phyloP scores from a whole-genome alignment of 2,888 invertebrate genomes.

The Argyresthia albistria region DNA sequence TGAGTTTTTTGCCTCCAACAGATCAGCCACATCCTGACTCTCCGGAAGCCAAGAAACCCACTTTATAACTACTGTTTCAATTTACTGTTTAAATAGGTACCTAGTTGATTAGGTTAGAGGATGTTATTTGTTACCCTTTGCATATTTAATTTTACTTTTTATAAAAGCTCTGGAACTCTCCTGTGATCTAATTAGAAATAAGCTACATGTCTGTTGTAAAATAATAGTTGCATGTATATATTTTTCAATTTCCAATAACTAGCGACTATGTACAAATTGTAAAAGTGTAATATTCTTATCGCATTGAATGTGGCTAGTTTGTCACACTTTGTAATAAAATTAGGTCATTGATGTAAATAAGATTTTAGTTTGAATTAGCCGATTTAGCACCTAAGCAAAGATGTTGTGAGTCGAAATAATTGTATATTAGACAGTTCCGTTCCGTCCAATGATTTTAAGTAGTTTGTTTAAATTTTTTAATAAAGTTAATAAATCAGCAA shows the following conservation, averaged over 20 bases:
- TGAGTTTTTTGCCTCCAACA: slow-evolving; percentile 13
- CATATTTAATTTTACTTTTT: slow-evolving; percentile 21
- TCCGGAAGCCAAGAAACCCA: slow-evolving; percentile 65
- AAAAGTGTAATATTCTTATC: neutral
- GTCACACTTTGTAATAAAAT: neutral
- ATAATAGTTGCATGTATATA: slow-evolving; percentile 11
- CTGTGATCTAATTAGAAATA: slow-evolving; percentile 57
- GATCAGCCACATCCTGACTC: slow-evolving; percentile 63
- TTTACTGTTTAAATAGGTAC: slow-evolving; percentile 25
- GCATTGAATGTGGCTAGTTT: slow-evolving; percentile 4
- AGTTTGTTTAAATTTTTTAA: neutral
- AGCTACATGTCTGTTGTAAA: slow-evolving; percentile 31
- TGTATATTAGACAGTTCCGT: neutral
- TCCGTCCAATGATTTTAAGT: slow-evolving; percentile 1
- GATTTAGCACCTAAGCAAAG: neutral
- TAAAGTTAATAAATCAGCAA: neutral
- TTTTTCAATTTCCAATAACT: slow-evolving; percentile 2
- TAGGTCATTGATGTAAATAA: slow-evolving; percentile 5
- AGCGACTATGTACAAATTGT: slow-evolving; percentile 4
- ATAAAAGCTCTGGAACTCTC: slow-evolving; percentile 66
- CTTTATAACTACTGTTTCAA: slow-evolving; percentile 50
- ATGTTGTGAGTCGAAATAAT: neutral
- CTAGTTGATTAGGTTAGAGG: slow-evolving; percentile 21
- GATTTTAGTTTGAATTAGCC: neutral
- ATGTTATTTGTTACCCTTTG: slow-evolving; percentile 42